phyloP scores from a whole-genome alignment of 2,113 vertebrate genomes.

The Paratilapia polleni region DNA sequence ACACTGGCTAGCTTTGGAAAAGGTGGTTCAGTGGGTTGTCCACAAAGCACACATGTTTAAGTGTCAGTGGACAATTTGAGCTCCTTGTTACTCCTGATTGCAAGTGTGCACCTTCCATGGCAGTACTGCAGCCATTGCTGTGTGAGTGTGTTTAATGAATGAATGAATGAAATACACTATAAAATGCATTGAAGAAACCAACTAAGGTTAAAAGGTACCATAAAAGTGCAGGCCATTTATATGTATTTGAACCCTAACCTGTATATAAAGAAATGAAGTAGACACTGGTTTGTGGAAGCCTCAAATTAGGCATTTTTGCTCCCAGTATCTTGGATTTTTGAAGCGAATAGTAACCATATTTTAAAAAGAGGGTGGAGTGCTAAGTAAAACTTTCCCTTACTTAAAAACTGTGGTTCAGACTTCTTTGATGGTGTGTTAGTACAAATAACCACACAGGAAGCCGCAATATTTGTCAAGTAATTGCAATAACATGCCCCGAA shows the following conservation, averaged over 20 bases:
- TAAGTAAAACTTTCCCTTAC: neutral
- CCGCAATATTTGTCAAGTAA: neutral
- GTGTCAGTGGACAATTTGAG: neutral
- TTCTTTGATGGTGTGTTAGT: neutral
- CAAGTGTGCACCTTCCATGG: neutral
- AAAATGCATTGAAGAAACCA: neutral
- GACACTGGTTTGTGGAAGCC: no score
- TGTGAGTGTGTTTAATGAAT: neutral
- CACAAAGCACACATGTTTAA: neutral
- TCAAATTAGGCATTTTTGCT: no score
- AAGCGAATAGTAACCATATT: neutral
- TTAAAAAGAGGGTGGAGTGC: neutral
- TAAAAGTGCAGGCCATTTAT: no score
- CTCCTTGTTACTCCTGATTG: neutral
- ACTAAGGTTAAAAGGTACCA: no score
- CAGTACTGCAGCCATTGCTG: neutral
- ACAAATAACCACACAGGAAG: neutral
- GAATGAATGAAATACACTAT: neutral
- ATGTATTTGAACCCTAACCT: no score
- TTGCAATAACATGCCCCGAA: neutral
- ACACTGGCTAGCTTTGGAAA: neutral
- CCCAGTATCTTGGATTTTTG: neutral
- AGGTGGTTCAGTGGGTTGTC: neutral
- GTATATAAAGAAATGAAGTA: no score
- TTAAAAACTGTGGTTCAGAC: rapidly evolving